phyloP scores from a whole-genome alignment of 2,888 invertebrate genomes.

The Blastobasis lacticolella region DNA sequence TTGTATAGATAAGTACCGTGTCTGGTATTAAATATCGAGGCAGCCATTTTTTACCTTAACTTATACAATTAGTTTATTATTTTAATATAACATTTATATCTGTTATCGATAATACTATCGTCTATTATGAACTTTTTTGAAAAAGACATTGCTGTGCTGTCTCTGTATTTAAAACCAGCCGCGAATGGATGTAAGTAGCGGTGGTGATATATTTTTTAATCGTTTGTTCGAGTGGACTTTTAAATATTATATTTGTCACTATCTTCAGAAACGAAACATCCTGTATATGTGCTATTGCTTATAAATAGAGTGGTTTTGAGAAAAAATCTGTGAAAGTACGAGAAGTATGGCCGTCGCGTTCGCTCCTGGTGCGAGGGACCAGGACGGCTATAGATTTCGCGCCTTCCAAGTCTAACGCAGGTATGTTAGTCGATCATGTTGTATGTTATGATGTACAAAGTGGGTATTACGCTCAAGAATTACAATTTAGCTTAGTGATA shows the following conservation, averaged over 20 bases:
- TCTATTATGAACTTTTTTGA: background rate
- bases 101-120: too few species aligned
- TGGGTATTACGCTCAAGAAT: constrained; percentile 64
- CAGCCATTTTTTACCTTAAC: too few species aligned
- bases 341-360: background rate
- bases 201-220: too few species aligned
- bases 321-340: background rate
- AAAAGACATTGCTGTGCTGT: background rate
- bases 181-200: background rate
- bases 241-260: background rate
- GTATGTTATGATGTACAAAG: constrained; percentile 64
- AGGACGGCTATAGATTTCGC: background rate
- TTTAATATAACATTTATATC: too few species aligned
- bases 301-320: background rate
- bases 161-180: background rate
- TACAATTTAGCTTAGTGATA: constrained; percentile 62
- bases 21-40: background rate
- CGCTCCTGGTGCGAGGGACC: background rate
- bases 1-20: constrained; percentile 13
- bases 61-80: too few species aligned
- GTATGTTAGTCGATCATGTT: constrained; percentile 47
- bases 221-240: too few species aligned
- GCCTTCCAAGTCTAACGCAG: constrained; percentile 26
- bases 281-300: constrained; percentile 9
- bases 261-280: background rate